These are phyloP conservation scores for Glossosoma conforme DNA, from an alignment of 1,140 invertebrate genomes.

Conservation along the genomic window DNA sequence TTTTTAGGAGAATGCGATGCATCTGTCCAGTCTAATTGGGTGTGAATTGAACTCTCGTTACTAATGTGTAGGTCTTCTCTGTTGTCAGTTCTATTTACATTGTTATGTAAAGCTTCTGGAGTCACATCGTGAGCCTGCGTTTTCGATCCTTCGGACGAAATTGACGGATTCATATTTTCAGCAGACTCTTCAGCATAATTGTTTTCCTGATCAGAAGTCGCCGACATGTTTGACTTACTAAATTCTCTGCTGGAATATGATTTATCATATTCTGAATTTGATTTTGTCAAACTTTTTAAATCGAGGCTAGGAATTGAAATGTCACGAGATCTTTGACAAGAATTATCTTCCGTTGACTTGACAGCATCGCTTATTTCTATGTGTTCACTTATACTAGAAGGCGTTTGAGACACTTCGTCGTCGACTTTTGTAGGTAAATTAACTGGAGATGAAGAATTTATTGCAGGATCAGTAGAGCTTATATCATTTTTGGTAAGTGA, in stretches of 20 bases:
- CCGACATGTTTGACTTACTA: not conserved
- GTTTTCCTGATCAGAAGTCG: not conserved
- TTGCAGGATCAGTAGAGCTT: no score
- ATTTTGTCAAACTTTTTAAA: constrained; percentile 24
- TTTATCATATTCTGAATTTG: constrained; percentile 16
- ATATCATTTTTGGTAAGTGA: no score
- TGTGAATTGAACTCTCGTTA: constrained; percentile 26
- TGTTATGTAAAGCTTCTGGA: not conserved
- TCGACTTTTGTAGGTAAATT: not conserved
- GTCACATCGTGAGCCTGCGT: not conserved
- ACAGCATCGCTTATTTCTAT: constrained; percentile 7
- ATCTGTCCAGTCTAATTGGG: constrained; percentile 16
- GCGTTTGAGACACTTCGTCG: no score
- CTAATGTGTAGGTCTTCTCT: constrained; percentile 14
- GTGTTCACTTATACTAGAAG: constrained; percentile 17
- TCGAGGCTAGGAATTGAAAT: constrained; percentile 28
- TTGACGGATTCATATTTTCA: not conserved
- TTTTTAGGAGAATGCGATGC: constrained; percentile 13
- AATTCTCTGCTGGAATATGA: not conserved
- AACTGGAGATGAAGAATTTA: no score
- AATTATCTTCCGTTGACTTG: constrained; percentile 5
- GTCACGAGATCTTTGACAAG: constrained; percentile 2
- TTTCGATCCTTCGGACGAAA: not conserved
- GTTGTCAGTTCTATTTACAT: not conserved
- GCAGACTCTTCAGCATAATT: not conserved